phyloP scores from a whole-genome alignment of 2,797 vertebrate genomes.

The Myotis planiceps region DNA sequence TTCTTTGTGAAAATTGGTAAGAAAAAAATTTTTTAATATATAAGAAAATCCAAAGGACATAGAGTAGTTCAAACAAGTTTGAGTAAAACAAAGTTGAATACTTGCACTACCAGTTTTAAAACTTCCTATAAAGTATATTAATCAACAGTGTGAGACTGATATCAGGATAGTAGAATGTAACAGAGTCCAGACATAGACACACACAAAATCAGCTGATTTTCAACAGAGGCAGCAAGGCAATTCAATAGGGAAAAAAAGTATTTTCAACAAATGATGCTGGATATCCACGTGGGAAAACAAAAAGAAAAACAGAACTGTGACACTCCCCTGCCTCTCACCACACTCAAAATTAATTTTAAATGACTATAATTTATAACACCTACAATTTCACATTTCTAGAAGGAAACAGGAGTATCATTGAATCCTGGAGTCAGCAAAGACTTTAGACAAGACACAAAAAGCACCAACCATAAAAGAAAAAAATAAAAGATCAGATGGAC shows the following conservation, averaged over 20 bases:
- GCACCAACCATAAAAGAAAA: neutral
- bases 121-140: neutral
- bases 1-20: conserved; percentile 15
- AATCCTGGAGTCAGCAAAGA: neutral
- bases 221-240: neutral
- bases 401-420: neutral
- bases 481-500: neutral
- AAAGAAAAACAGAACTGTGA: neutral
- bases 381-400: neutral
- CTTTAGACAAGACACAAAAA: neutral
- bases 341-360: conserved; percentile 22
- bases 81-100: neutral
- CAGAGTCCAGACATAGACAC: neutral
- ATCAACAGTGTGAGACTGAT: neutral
- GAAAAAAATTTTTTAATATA: neutral
- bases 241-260: neutral
- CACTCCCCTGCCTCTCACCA: neutral
- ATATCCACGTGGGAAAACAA: neutral
- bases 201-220: neutral
- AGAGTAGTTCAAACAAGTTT: neutral
- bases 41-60: neutral
- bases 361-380: neutral
- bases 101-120: neutral
- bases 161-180: neutral
- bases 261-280: neutral